Evolutionary conservation across 2,888 invertebrate genomes (phyloP).

Genomic region (Plagiodera versicolora): DNA sequence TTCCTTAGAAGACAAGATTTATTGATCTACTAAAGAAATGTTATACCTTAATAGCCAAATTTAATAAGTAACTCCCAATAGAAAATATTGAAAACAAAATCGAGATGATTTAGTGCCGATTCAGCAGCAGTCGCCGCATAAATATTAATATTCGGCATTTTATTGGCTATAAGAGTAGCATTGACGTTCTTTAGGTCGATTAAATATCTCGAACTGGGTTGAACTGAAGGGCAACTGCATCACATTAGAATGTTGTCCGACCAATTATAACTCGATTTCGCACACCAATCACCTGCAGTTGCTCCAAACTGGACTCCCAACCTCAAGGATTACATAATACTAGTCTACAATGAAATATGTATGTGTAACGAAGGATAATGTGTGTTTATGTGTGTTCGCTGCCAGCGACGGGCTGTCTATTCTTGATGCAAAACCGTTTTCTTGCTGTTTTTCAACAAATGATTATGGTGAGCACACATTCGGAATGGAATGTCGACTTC

Average conservation of each 20-base stretch:
- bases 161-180: constrained; percentile 30
- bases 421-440: constrained; percentile 1
- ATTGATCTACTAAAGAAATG: too few relatives aligned
- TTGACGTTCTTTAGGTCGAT: constrained; percentile 29
- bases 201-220: constrained; percentile 37
- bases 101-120: too few relatives aligned
- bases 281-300: constrained; percentile 35
- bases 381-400: neutral
- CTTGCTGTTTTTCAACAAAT: neutral
- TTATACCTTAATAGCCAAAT: too few relatives aligned
- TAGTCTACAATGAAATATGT: neutral
- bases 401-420: neutral
- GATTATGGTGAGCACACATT: neutral
- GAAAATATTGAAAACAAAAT: too few relatives aligned
- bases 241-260: constrained; percentile 38
- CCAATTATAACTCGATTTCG: constrained; percentile 38
- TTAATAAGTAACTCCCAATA: too few relatives aligned
- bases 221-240: constrained; percentile 39
- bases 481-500: neutral
- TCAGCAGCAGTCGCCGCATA: constrained; percentile 1
- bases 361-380: neutral
- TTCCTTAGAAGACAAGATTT: too few relatives aligned
- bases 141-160: constrained; percentile 24
- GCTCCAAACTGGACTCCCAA: neutral
- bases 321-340: neutral